Evolutionary conservation across 2,113 vertebrate genomes (phyloP).

Genomic region (Harpagus bidentatus): DNA sequence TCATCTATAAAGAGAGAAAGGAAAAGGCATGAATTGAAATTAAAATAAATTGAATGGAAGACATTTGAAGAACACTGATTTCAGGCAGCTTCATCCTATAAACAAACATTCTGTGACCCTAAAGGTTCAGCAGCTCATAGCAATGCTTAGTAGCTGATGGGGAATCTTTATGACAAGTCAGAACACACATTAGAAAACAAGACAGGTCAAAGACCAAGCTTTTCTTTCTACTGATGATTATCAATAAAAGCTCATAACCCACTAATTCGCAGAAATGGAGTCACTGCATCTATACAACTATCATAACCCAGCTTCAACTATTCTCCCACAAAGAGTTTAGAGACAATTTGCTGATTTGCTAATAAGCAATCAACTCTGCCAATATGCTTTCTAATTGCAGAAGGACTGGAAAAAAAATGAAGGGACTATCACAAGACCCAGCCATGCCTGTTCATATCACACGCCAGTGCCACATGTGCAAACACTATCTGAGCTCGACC

Average conservation of each 20-base stretch:
- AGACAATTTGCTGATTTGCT: not conserved
- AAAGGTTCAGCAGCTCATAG: not conserved
- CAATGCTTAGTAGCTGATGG: not conserved
- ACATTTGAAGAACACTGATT: not conserved
- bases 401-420: not conserved
- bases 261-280: not conserved
- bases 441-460: not conserved
- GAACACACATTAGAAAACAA: not conserved
- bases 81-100: not conserved
- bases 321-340: not conserved
- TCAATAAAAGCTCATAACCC: not conserved
- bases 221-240: not conserved
- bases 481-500: not conserved
- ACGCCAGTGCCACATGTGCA: not conserved
- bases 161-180: not conserved
- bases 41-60: not conserved
- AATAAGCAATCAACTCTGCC: not conserved
- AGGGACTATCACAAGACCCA: not conserved
- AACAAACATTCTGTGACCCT: not conserved
- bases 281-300: not conserved
- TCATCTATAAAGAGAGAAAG: conserved; percentile 78
- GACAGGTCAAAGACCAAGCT: not conserved
- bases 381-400: not conserved
- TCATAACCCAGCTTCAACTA: not conserved
- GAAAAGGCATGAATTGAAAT: not conserved